These are phyloP conservation scores for Psophia crepitans DNA, from an alignment of 2,113 vertebrate species.

Conservation along the genomic window DNA sequence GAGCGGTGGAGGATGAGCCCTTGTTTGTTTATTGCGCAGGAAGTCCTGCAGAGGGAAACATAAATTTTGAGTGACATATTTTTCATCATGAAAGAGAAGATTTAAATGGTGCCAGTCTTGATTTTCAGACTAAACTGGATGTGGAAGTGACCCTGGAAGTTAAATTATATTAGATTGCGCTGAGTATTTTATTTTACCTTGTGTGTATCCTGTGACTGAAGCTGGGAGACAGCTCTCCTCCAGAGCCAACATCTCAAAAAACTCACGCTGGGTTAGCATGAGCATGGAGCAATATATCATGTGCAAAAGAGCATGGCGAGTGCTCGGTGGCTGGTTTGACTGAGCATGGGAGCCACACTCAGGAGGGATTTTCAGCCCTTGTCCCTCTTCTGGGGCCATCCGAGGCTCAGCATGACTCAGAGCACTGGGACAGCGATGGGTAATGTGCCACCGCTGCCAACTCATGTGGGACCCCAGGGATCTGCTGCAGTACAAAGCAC, in stretches of 20 bases:
- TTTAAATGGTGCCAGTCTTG: neutral
- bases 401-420: neutral
- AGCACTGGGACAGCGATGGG: rapidly evolving
- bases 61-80: neutral
- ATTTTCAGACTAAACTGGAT: conserved; percentile 11
- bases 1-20: rapidly evolving
- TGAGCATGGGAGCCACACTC: neutral
- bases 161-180: neutral
- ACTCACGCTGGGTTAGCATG: rapidly evolving
- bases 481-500: neutral
- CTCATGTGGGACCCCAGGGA: neutral
- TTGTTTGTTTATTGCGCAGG: neutral
- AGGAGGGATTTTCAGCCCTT: neutral
- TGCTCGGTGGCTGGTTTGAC: neutral
- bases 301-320: rapidly evolving
- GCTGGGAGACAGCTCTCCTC: neutral
- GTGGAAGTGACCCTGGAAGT: neutral
- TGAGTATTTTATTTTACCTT: neutral
- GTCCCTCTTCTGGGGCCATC: neutral
- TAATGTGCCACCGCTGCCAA: neutral
- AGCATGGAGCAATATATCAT: rapidly evolving
- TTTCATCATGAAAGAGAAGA: neutral
- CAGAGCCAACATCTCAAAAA: neutral
- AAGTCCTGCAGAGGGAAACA: neutral
- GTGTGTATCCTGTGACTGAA: neutral